A percentile compares a stretch with the other conserved stretches of the same genome.
phyloP scores from a whole-genome alignment of 2,888 invertebrate species.

The Pinctada fucata region DNA sequence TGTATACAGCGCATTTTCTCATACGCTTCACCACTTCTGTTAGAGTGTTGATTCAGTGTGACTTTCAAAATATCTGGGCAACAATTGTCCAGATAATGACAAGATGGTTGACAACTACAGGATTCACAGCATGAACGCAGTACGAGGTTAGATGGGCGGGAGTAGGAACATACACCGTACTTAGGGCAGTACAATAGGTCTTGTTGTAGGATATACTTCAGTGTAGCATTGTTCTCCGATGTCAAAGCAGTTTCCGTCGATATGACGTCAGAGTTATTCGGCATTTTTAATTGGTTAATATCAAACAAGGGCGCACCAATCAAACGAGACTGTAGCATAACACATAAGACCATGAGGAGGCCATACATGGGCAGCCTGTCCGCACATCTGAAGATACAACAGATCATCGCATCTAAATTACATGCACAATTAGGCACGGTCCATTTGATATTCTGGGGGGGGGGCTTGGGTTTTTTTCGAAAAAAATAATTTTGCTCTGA shows the following conservation, averaged over 20 bases:
- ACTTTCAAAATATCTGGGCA: not conserved
- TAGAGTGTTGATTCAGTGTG: not conserved
- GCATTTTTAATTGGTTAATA: not conserved
- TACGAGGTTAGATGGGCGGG: not conserved
- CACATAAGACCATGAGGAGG: too few relatives aligned
- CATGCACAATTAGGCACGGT: too few relatives aligned
- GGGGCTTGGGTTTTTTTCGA: too few relatives aligned
- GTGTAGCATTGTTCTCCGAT: not conserved
- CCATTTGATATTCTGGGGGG: too few relatives aligned
- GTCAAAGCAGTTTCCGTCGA: not conserved
- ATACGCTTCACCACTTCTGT: not conserved
- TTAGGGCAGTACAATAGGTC: conserved; percentile 24
- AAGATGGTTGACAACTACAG: not conserved
- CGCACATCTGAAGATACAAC: too few relatives aligned
- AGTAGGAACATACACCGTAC: not conserved
- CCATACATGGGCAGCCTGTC: too few relatives aligned
- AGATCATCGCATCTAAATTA: too few relatives aligned
- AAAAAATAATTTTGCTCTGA: too few relatives aligned
- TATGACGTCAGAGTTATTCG: not conserved
- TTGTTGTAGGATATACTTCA: not conserved
- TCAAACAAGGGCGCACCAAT: too few relatives aligned
- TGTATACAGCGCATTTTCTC: conserved; percentile 1
- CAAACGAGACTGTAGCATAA: too few relatives aligned
- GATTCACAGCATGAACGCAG: not conserved
- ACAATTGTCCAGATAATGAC: not conserved